phyloP scores from a whole-genome alignment of 2,888 invertebrate genomes.

The Apantesis nais region DNA sequence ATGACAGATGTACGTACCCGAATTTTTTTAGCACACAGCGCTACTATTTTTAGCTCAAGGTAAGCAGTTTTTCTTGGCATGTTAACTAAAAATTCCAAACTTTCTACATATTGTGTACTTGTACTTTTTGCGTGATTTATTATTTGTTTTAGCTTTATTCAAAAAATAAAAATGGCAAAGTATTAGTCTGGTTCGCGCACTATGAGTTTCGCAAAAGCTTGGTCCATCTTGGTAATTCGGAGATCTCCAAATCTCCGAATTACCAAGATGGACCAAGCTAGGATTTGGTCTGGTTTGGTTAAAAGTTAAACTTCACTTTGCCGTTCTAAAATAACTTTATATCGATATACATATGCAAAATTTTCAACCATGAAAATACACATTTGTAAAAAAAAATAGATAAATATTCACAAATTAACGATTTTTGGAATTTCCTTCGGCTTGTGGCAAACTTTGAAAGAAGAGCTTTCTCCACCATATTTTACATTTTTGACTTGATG shows the following conservation, averaged over 20 bases:
- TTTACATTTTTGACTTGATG: background rate
- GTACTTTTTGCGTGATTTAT: background rate
- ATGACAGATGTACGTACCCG: constrained; percentile 18
- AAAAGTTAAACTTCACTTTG: too few relatives aligned
- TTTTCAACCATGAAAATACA: too few relatives aligned
- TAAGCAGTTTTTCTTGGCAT: constrained; percentile 3
- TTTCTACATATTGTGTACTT: background rate
- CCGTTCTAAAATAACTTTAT: background rate
- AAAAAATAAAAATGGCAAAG: background rate
- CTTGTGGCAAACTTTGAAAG: background rate
- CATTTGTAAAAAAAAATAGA: too few relatives aligned
- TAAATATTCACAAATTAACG: background rate
- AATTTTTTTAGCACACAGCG: background rate
- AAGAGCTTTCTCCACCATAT: background rate
- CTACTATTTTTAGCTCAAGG: constrained; percentile 2
- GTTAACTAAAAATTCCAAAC: background rate
- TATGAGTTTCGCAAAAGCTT: background rate
- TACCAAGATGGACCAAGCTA: too few relatives aligned
- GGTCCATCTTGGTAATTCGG: background rate
- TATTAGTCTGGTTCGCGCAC: background rate
- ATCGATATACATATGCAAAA: too few relatives aligned
- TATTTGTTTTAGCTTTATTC: background rate
- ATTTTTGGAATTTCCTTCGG: background rate
- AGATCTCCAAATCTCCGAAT: background rate
- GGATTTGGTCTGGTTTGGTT: too few relatives aligned